Base-by-base conservation (phyloP, 2,797 vertebrate genomes). In the Tenualosa ilisha region DNA sequence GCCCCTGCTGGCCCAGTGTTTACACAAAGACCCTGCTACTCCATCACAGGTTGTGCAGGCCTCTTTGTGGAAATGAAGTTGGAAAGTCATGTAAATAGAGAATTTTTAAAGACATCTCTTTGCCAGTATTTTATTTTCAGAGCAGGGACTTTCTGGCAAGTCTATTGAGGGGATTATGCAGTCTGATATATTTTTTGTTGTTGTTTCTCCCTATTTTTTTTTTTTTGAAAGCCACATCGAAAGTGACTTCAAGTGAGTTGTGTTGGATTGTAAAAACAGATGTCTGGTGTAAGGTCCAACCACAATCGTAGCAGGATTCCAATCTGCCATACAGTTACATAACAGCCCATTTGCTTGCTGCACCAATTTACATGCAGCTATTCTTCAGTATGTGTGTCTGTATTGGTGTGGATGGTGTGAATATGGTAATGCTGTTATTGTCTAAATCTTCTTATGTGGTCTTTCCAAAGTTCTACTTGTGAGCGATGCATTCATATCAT, bases 181-280 rank as follows among this genome's bases (percentile, higher is more conserved):
- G 40, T 22, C 72, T 46, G 72, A 46, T 13, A 79, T 17, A 17
- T 79, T 79, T 79, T 79, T 79, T 43, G 43, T 75, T 13, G 7
- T 75, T 43, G 20, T 79, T 79, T 51, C 50, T 51, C 7, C 2
- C 46, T 75, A 1, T 40, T 15, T 72, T 72, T 26, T 17, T 75
- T 75, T 43, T 79, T 79, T 17, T 46, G 37, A 6, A 79, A 79
- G 46, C 72, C 72, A 79, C 72, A 79, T 79, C 17, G 17, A 79
- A 79, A 79, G 43, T 79, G 40, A 17, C 72, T 43, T 79, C 37
- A 43, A 79, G 37, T 79, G 72, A 22, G 5, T 79, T 79, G 4
- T 8, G 72, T 43, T 79, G 72, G 72, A 79, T 43, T 79, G 72
- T 79, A 79, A 79, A 79, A 79, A 79, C 72, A 79, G 72, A 79